Conservation (phyloP, 2,113 vertebrate species). For the Anthoscopus minutus region DNA sequence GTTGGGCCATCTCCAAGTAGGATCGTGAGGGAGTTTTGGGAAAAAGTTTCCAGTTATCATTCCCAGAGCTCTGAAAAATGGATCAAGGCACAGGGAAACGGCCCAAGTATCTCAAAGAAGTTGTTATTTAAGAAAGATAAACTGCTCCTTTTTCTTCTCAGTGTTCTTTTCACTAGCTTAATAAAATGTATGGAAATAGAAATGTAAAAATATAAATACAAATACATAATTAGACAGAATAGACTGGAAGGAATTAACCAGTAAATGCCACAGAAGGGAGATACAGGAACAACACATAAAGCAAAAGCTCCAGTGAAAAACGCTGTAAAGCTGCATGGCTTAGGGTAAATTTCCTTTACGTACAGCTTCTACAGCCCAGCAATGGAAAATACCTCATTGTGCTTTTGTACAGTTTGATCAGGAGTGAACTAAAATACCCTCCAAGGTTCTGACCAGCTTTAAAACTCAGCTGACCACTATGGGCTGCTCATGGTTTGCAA, state of each 20-base stretch:
- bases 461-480: not conserved
- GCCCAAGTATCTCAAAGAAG: not conserved
- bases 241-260: not conserved
- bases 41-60: not conserved
- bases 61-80: not conserved
- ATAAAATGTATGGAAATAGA: not conserved
- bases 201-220: not conserved
- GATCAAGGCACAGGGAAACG: not conserved
- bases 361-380: not conserved
- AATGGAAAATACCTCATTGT: not conserved
- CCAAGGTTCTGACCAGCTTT: not conserved
- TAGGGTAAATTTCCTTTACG: not conserved
- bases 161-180: not conserved
- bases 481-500: not conserved
- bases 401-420: not conserved
- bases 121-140: not conserved
- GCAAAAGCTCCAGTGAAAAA: not conserved
- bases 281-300: not conserved
- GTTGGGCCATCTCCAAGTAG: not conserved
- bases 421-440: not conserved
- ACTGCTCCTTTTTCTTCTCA: not conserved
- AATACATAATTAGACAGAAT: fast-evolving
- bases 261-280: not conserved
- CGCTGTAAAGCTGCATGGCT: fast-evolving
- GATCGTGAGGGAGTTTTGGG: not conserved